phyloP scores from a whole-genome alignment of 2,113 vertebrate species.

The Xiphophorus hellerii region DNA sequence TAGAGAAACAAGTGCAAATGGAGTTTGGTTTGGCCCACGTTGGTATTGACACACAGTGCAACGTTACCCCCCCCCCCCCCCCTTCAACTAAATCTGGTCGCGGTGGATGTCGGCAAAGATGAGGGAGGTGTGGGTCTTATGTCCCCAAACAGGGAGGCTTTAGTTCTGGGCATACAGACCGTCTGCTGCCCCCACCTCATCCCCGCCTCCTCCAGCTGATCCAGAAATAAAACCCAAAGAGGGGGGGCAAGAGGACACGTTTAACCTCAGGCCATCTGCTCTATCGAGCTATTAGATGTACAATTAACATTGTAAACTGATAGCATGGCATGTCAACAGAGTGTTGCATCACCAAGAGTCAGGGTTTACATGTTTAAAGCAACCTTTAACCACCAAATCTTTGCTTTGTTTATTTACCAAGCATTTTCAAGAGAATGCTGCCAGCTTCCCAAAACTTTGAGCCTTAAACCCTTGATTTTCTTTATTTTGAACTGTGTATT shows the following conservation, averaged over 20 bases:
- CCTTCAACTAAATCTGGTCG: constrained; percentile 69
- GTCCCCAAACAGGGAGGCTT: constrained; percentile 69
- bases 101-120: constrained; percentile 65
- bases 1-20: constrained; percentile 80
- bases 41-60: constrained; percentile 77
- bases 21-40: constrained; percentile 74
- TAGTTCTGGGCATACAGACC: constrained; percentile 53
- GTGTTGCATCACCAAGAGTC: constrained; percentile 44
- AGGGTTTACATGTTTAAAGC: constrained; percentile 13
- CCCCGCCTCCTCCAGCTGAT: constrained; percentile 59
- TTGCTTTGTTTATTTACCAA: constrained; percentile 58
- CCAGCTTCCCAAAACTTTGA: not conserved
- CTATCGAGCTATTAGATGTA: constrained; percentile 67
- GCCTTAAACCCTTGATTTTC: too few relatives aligned
- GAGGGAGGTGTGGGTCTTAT: constrained; percentile 60
- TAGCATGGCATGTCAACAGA: constrained; percentile 66
- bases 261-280: constrained; percentile 65
- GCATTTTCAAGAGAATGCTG: constrained; percentile 25
- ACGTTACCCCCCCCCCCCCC: constrained; percentile 46
- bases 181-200: constrained; percentile 50
- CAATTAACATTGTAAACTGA: constrained; percentile 69
- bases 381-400: constrained; percentile 39
- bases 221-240: constrained; percentile 68
- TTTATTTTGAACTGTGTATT: not conserved
- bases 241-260: constrained; percentile 51